These are phyloP conservation scores for Tuberolachnus salignus DNA, from an alignment of 2,888 invertebrate species.

Conservation along the genomic window DNA sequence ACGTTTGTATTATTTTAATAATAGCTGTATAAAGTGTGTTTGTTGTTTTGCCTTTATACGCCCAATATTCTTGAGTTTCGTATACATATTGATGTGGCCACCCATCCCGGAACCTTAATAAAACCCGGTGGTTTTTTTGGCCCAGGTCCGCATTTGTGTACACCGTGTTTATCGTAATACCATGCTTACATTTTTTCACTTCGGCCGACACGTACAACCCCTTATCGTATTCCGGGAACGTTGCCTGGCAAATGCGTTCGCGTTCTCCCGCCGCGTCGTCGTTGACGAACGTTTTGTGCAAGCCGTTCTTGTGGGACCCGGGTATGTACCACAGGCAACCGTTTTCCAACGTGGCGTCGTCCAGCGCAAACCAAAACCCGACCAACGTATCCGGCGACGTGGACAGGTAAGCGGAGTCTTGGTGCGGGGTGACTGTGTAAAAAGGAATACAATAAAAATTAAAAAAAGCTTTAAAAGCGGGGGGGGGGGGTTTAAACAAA, in stretches of 20 bases:
- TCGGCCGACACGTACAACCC: constrained; percentile 79
- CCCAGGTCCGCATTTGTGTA: background rate
- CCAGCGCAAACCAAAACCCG: constrained; percentile 96
- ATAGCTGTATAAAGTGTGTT: too few relatives aligned
- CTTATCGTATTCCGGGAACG: constrained; percentile 73
- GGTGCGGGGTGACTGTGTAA: constrained; percentile 76
- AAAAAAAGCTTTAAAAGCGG: too few relatives aligned
- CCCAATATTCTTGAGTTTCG: too few relatives aligned
- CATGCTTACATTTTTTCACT: constrained; percentile 81
- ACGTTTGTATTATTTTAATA: too few relatives aligned
- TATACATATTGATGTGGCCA: too few relatives aligned
- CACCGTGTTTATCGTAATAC: background rate
- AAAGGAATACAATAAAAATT: too few relatives aligned
- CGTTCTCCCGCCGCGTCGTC: constrained; percentile 68
- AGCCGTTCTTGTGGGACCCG: constrained; percentile 87
- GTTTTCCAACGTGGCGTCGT: constrained; percentile 90
- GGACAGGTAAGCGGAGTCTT: constrained; percentile 86
- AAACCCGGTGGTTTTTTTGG: too few relatives aligned
- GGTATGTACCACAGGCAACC: constrained; percentile 93
- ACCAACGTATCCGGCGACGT: constrained; percentile 75
- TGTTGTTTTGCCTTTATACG: too few relatives aligned
- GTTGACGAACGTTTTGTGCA: constrained; percentile 74
- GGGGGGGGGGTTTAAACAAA: too few relatives aligned
- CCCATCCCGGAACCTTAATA: too few relatives aligned
- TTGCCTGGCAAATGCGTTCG: constrained; percentile 72